Percentiles rank a stretch among this genome's conserved stretches.
Evolutionary conservation across 64 coral and sea anemone genomes (phyloP).

Genomic region (Cladopsammia gracilis): DNA sequence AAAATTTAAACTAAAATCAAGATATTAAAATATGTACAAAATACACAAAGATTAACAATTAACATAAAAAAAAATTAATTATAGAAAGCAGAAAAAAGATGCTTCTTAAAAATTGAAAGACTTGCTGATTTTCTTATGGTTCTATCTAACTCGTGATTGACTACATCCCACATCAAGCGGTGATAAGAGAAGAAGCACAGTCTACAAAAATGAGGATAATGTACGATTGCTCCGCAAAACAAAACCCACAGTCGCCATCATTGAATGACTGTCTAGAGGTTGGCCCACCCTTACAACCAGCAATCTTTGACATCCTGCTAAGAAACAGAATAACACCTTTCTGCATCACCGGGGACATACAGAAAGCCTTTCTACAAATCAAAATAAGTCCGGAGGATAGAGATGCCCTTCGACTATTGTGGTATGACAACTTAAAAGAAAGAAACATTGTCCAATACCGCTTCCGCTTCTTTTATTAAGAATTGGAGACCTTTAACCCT

Average conservation of each 20-base stretch:
- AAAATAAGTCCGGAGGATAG: slow-evolving; percentile 44
- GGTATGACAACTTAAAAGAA: no score
- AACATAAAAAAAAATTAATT: no score
- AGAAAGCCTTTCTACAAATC: slow-evolving; percentile 62
- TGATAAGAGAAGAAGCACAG: slow-evolving; percentile 39
- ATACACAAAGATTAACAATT: no score
- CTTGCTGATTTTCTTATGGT: no score
- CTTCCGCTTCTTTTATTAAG: no score
- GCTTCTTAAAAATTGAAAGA: no score
- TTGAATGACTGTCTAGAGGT: slow-evolving; percentile 70
- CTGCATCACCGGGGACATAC: slow-evolving; percentile 52
- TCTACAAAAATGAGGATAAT: slow-evolving; percentile 65
- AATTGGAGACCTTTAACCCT: no score
- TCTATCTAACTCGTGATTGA: no score
- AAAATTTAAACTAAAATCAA: no score
- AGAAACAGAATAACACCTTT: slow-evolving; percentile 18
- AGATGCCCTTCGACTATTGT: slow-evolving; percentile 17
- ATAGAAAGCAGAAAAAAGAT: no score
- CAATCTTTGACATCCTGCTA: slow-evolving; percentile 63
- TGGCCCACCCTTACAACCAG: slow-evolving; percentile 48
- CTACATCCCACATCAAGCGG: slow-evolving; percentile 59
- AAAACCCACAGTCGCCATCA: slow-evolving; percentile 27
- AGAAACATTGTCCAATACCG: no score
- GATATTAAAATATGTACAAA: no score
- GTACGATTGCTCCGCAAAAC: slow-evolving; percentile 60